These are phyloP conservation scores for Alca torda DNA, from an alignment of 2,797 vertebrate species.

Conservation along the genomic window DNA sequence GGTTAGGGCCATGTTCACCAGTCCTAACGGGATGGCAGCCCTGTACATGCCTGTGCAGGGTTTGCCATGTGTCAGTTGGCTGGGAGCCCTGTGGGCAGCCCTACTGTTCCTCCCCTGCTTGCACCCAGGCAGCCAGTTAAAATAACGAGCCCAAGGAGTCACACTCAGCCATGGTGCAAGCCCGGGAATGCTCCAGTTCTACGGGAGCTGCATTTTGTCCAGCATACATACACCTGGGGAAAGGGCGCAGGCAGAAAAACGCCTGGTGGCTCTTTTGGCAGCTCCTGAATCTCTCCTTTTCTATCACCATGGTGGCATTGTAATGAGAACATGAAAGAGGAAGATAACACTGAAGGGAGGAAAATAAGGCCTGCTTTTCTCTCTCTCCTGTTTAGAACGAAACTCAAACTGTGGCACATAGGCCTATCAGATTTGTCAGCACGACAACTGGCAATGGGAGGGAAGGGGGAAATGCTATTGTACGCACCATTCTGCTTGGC, in stretches of 20 bases:
- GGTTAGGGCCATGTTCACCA: neutral
- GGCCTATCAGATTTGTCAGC: conserved; percentile 63
- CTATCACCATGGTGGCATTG: neutral
- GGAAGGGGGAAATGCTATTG: neutral
- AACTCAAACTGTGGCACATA: neutral
- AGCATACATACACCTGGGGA: neutral
- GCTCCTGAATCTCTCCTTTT: neutral
- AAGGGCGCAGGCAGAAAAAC: neutral
- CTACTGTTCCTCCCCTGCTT: neutral
- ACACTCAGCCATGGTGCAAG: neutral
- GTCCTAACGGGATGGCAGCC: neutral
- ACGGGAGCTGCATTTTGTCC: rapidly evolving
- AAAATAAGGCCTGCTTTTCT: neutral
- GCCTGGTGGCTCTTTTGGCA: neutral
- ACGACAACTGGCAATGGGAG: neutral
- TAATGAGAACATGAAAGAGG: neutral
- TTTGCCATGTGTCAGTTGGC: neutral
- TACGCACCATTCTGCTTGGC: neutral
- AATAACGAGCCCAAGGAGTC: neutral
- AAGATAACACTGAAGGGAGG: neutral
- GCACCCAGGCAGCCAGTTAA: neutral
- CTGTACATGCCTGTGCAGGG: too few relatives aligned
- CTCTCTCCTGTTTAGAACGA: neutral
- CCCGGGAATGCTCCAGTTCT: neutral
- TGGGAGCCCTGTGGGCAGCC: neutral